These are phyloP conservation scores for Mactra quadrangularis DNA, from an alignment of 1,140 invertebrate species.

Conservation along the genomic window DNA sequence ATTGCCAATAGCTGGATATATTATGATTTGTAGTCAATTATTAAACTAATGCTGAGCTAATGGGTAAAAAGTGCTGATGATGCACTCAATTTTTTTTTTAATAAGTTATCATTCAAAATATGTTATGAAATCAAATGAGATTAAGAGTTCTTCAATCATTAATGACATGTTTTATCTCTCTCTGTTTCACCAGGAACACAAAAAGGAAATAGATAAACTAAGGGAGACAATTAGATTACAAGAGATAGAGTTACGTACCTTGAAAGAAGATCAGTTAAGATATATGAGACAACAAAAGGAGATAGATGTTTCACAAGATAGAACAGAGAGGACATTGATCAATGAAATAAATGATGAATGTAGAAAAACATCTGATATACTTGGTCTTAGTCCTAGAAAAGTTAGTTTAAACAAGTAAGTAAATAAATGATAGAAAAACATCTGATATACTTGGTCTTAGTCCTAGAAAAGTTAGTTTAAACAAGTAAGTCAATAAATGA, in stretches of 20 bases:
- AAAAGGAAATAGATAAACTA: constrained; percentile 74
- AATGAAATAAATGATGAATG: constrained; percentile 82
- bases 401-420: constrained; percentile 71
- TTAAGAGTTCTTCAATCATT: no score
- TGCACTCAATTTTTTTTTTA: no score
- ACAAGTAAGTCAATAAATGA: constrained; percentile 60
- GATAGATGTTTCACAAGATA: constrained; percentile 66
- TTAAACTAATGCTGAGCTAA: no score
- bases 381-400: constrained; percentile 76
- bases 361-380: constrained; percentile 70
- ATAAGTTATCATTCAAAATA: no score
- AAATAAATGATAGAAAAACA: constrained; percentile 31
- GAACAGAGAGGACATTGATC: constrained; percentile 76
- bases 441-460: constrained; percentile 73
- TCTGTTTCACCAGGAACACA: constrained; percentile 76
- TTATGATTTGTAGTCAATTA: no score
- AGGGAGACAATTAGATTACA: constrained; percentile 71
- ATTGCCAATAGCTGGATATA: no score
- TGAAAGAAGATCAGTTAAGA: constrained; percentile 70
- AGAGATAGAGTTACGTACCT: constrained; percentile 73
- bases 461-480: constrained; percentile 73
- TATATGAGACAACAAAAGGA: constrained; percentile 70
- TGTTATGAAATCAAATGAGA: no score
- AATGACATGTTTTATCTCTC: no score
- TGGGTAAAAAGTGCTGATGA: no score